Conservation (phyloP, 2,113 vertebrate genomes). For the Gobiocypris rarus region DNA sequence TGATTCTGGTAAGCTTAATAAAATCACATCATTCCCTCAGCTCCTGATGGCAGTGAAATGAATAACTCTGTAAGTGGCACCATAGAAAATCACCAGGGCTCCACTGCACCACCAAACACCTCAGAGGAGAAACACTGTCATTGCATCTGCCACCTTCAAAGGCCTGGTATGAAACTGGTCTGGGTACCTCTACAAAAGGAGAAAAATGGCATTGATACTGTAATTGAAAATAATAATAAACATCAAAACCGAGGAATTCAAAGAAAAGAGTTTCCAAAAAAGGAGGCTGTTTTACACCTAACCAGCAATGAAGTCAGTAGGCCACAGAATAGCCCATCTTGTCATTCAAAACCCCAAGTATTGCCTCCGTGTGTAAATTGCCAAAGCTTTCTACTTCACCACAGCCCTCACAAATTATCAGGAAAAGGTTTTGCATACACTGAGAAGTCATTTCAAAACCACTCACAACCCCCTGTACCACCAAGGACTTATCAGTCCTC, state of each 20-base stretch:
- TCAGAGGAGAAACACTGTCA: conserved; percentile 68
- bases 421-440: background rate
- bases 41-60: conserved; percentile 62
- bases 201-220: background rate
- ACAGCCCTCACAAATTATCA: conserved; percentile 5
- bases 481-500: conserved; percentile 37
- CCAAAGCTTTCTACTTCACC: conserved; percentile 47
- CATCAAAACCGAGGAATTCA: background rate
- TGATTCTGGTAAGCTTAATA: background rate
- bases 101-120: background rate
- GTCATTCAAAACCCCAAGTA: conserved; percentile 8
- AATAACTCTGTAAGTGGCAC: background rate
- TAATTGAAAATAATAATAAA: background rate
- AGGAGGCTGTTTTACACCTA: background rate
- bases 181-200: conserved; percentile 69
- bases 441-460: background rate
- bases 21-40: conserved; percentile 34
- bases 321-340: background rate
- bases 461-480: conserved; percentile 5
- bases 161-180: conserved; percentile 74
- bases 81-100: background rate
- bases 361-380: conserved; percentile 42
- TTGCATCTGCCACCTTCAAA: conserved; percentile 73
- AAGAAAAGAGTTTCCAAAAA: background rate
- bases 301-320: background rate